A percentile compares a stretch with the other conserved stretches of the same genome.
These are phyloP conservation scores for Teleiodes luculella DNA, from an alignment of 2,888 invertebrate species.

Conservation along the genomic window DNA sequence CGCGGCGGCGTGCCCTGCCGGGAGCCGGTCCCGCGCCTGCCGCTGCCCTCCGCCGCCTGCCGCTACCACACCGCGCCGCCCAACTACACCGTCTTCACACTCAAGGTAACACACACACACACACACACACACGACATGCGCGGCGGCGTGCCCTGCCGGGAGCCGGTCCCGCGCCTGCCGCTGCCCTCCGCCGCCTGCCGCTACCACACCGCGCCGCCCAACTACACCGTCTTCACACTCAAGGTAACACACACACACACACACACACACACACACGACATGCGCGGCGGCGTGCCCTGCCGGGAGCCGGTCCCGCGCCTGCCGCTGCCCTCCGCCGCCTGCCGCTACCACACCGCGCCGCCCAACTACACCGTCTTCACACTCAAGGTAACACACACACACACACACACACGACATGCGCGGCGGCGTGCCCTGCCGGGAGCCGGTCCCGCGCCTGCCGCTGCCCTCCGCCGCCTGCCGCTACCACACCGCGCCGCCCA, in stretches of 20 bases:
- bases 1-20: slow-evolving; percentile 84
- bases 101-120: too few relatives aligned
- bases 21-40: slow-evolving; percentile 80
- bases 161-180: slow-evolving; percentile 78
- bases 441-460: too few relatives aligned
- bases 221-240: slow-evolving; percentile 81
- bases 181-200: slow-evolving; percentile 82
- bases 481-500: too few relatives aligned
- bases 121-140: slow-evolving; percentile 82
- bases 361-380: slow-evolving; percentile 82
- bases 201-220: slow-evolving; percentile 84
- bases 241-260: too few relatives aligned
- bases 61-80: slow-evolving; percentile 85
- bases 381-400: slow-evolving; percentile 85
- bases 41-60: slow-evolving; percentile 80
- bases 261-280: too few relatives aligned
- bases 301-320: slow-evolving; percentile 80
- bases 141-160: slow-evolving; percentile 84
- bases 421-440: too few relatives aligned
- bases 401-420: too few relatives aligned
- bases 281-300: slow-evolving; percentile 84
- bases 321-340: slow-evolving; percentile 80
- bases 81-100: slow-evolving; percentile 80
- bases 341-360: slow-evolving; percentile 84
- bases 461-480: too few relatives aligned